Base-by-base conservation (phyloP, 2,797 vertebrate genomes). In the Platyrinchus mystaceus region DNA sequence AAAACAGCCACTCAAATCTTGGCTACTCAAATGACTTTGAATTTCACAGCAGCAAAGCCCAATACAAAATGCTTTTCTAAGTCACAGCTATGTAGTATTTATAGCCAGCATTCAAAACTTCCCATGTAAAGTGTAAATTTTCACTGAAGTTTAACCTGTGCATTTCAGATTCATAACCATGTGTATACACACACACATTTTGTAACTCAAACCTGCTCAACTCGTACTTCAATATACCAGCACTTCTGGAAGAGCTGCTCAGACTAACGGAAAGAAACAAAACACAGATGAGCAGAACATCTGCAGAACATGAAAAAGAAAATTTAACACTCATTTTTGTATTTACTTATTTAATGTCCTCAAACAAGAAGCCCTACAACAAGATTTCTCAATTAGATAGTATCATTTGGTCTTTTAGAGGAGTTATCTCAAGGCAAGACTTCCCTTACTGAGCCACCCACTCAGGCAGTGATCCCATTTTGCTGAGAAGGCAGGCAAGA, bases 1-100 rank as follows among this genome's bases (percentile, higher is more conserved):
- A 86, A 91, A 95, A 20, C 44, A 53, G 50, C 28, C 36, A 85
- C n/a, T 93, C 87, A 70, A 64, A 67, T 50, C 84, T 64, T 63
- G 64, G 43, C 56, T 77, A 83, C 52, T 79, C 60, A 64, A 92
- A 93, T 74, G 34, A 58, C 27, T 49, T 44, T 27, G 32, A 53
- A 93, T 78, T 64, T 53, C 60, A 47, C 4, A 74, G 63, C 34
- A 71, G 37, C 17, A 71, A 79, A 81, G 41, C 39, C 53, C 36
- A 63, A 19, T 3, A 52, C 7, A 27, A 73, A 80, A 87, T 32
- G 19, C 5, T 47, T 68, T 84, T 46, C 26, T n/a, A 73, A 84
- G 44, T 59, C 41, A 53, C 56, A 46, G 14, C 20, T 12, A 46
- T 0, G 0, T 7, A 24, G 21, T 18, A n/a, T 24, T 41, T 59